These are phyloP conservation scores for Wasmannia auropunctata DNA, from an alignment of 1,140 invertebrate genomes.

Conservation along the genomic window DNA sequence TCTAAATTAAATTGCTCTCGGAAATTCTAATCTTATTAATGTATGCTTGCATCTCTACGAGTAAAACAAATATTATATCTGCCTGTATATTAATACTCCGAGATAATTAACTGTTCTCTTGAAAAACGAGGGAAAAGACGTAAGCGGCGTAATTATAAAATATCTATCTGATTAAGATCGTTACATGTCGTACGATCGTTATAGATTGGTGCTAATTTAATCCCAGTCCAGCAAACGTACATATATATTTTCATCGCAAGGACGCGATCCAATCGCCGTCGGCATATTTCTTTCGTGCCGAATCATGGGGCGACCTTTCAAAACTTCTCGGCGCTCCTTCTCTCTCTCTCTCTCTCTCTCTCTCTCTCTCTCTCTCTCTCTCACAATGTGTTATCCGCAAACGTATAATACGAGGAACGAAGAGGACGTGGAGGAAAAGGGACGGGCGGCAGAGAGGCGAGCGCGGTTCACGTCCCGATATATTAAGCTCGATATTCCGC, in stretches of 20 bases:
- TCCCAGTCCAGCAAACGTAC: neutral
- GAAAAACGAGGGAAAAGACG: neutral
- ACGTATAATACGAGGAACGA: constrained; percentile 25
- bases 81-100: neutral
- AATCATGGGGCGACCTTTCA: constrained; percentile 28
- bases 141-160: neutral
- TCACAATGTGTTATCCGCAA: neutral
- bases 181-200: neutral
- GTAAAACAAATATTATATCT: neutral
- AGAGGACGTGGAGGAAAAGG: constrained; percentile 7
- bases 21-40: neutral
- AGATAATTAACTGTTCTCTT: neutral
- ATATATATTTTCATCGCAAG: constrained; percentile 7
- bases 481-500: constrained; percentile 76
- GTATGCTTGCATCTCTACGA: neutral
- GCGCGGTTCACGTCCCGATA: constrained; percentile 66
- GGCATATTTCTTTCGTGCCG: neutral
- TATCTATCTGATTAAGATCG: neutral
- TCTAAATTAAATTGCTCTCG: neutral
- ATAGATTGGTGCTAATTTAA: neutral
- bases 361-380: too few species aligned
- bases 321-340: neutral
- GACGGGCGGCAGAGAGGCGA: neutral
- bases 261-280: constrained; percentile 14
- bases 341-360: too few species aligned